Percentiles rank a stretch among this genome's conserved stretches.
Conservation (phyloP, 2,888 invertebrate species). For the Boloria euphrosyne region DNA sequence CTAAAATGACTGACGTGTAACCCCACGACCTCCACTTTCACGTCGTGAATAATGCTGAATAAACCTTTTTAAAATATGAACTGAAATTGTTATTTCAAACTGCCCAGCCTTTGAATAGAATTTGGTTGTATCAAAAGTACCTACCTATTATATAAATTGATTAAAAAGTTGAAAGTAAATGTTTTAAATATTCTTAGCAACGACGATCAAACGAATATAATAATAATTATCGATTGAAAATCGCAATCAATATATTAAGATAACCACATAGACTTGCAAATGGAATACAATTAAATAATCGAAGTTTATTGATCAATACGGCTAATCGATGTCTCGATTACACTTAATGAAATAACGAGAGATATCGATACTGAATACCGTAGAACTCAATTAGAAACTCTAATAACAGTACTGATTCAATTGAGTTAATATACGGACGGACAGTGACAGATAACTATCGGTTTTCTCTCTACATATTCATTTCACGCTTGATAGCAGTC, state of each 20-base stretch:
- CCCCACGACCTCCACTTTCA: constrained; percentile 66
- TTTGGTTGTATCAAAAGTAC: neutral
- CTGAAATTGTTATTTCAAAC: constrained; percentile 32
- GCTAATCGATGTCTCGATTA: constrained; percentile 32
- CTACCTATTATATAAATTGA: too few species aligned
- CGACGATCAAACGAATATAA: constrained; percentile 7
- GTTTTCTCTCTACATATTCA: constrained; percentile 44
- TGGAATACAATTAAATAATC: constrained; percentile 26
- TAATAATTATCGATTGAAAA: constrained; percentile 6
- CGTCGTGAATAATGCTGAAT: constrained; percentile 57
- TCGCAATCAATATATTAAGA: constrained; percentile 20
- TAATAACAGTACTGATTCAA: constrained; percentile 47
- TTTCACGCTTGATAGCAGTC: constrained; percentile 30
- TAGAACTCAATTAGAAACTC: constrained; percentile 43
- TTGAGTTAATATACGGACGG: constrained; percentile 50
- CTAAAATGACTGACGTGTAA: constrained; percentile 55
- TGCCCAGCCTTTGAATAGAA: constrained; percentile 6
- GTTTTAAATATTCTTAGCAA: constrained; percentile 7
- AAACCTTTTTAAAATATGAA: constrained; percentile 50
- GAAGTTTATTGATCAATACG: constrained; percentile 22
- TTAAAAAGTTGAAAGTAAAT: neutral
- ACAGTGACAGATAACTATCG: constrained; percentile 47
- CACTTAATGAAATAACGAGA: constrained; percentile 33
- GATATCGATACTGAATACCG: constrained; percentile 43
- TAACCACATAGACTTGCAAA: constrained; percentile 23